These are phyloP conservation scores for Calyptomena viridis DNA, from an alignment of 2,113 vertebrate species.

Conservation along the genomic window DNA sequence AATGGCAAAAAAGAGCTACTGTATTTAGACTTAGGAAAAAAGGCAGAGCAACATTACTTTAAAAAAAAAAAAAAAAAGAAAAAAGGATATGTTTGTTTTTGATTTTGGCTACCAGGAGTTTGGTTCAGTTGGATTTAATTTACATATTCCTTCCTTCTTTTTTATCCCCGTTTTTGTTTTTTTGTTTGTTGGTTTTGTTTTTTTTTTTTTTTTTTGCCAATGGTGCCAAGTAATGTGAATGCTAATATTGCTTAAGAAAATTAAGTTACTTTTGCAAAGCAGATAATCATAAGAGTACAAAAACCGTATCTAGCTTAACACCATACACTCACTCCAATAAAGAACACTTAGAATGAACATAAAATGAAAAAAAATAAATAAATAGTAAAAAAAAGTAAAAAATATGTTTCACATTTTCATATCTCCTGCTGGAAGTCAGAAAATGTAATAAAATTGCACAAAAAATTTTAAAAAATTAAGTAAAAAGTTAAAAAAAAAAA, in stretches of 20 bases:
- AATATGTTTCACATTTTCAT: conserved; percentile 77
- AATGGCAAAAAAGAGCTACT: conserved; percentile 94
- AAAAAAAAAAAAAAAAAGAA: conserved; percentile 45
- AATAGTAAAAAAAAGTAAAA: conserved; percentile 70
- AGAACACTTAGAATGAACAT: conserved; percentile 78
- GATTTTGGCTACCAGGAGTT: conserved; percentile 95
- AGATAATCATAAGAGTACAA: conserved; percentile 90
- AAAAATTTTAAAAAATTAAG: conserved; percentile 49
- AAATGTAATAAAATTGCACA: conserved; percentile 77
- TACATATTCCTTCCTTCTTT: conserved; percentile 37
- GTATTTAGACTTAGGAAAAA: conserved; percentile 99
- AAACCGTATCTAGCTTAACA: conserved; percentile 82
- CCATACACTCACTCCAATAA: conserved; percentile 86
- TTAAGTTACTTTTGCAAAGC: conserved; percentile 93
- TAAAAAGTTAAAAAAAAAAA: conserved; percentile 68
- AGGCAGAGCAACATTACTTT: conserved; percentile 91
- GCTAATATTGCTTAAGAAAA: conserved; percentile 92
- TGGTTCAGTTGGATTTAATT: conserved; percentile 76
- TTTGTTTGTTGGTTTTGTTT: conserved; percentile 46
- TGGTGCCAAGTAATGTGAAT: conserved; percentile 99
- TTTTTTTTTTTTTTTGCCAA: conserved; percentile 82
- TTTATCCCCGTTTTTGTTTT: conserved; percentile 66
- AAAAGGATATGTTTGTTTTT: conserved; percentile 93
- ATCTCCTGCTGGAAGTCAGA: conserved; percentile 80
- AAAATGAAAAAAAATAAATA: conserved; percentile 68